A percentile compares a stretch with the other conserved stretches of the same genome.
phyloP scores from a whole-genome alignment of 1,140 invertebrate species.

The Rhagoletis pomonella region DNA sequence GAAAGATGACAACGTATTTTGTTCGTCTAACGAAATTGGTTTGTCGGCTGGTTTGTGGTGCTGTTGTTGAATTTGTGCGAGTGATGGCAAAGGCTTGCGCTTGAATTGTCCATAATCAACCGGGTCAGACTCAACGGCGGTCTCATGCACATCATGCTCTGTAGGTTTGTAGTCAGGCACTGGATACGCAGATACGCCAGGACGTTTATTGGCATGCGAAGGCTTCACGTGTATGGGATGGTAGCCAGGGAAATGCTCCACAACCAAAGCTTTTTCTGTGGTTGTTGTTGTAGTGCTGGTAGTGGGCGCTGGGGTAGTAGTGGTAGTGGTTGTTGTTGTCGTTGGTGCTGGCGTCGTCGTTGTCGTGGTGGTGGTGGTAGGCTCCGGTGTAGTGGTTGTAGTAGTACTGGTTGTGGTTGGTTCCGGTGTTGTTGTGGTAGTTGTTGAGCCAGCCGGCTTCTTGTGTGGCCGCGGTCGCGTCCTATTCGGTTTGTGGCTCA shows the following conservation, averaged over 20 bases:
- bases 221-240: constrained; percentile 57
- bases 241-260: constrained; percentile 56
- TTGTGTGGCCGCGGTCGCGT: constrained; percentile 56
- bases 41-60: constrained; percentile 28
- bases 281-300: constrained; percentile 56
- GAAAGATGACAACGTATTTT: constrained; percentile 37
- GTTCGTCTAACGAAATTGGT: constrained; percentile 9
- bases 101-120: constrained; percentile 49
- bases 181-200: constrained; percentile 62
- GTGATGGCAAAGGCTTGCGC: constrained; percentile 63
- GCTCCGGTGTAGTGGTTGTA: constrained; percentile 68
- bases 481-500: constrained; percentile 60
- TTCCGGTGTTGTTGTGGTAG: constrained; percentile 64
- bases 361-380: constrained; percentile 64
- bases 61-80: constrained; percentile 63
- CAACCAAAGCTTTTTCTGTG: constrained; percentile 60
- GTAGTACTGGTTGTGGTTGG: constrained; percentile 56
- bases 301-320: constrained; percentile 58
- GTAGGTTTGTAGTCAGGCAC: constrained; percentile 63
- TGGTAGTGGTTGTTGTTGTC: constrained; percentile 53
- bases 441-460: constrained; percentile 60
- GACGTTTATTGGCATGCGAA: constrained; percentile 59
- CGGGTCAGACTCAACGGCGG: not conserved
- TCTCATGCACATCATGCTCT: not conserved
- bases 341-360: constrained; percentile 62